Conservation (phyloP, 2,888 invertebrate genomes). For the Drosophila macrospina region DNA sequence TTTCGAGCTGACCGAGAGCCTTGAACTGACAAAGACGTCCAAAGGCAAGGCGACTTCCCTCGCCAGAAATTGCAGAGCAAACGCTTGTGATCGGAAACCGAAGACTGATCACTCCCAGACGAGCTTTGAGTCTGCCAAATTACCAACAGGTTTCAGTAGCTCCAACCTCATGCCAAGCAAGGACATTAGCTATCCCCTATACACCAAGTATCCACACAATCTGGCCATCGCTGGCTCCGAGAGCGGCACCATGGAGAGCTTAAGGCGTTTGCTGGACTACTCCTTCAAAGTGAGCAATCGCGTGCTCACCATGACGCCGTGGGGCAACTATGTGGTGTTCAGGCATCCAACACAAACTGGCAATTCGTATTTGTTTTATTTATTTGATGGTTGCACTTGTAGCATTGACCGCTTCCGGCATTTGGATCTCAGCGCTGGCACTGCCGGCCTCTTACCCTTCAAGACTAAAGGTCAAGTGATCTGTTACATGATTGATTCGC, state of each 20-base stretch:
- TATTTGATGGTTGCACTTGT: slow-evolving; percentile 84
- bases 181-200: slow-evolving; percentile 74
- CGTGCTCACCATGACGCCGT: slow-evolving; percentile 82
- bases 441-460: slow-evolving; percentile 82
- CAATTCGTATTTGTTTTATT: slow-evolving; percentile 53
- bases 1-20: not conserved
- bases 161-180: not conserved
- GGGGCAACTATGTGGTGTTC: slow-evolving; percentile 84
- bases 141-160: not conserved
- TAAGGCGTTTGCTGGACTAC: slow-evolving; percentile 73
- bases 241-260: slow-evolving; percentile 81
- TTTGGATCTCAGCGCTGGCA: slow-evolving; percentile 82
- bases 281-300: slow-evolving; percentile 83
- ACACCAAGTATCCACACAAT: slow-evolving; percentile 62
- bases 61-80: too few relatives aligned
- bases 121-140: slow-evolving; percentile 4
- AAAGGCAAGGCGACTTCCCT: too few relatives aligned
- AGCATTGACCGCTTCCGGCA: slow-evolving; percentile 83
- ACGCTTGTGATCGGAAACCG: too few relatives aligned
- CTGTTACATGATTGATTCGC: slow-evolving; percentile 75
- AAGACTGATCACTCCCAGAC: not conserved
- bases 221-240: slow-evolving; percentile 84
- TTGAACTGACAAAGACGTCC: not conserved
- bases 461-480: slow-evolving; percentile 68
- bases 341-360: not conserved